Evolutionary conservation across 2,888 invertebrate species (phyloP), one percentile per base, ranked within the genome.

Genomic region (Xanthorhoe designata): DNA sequence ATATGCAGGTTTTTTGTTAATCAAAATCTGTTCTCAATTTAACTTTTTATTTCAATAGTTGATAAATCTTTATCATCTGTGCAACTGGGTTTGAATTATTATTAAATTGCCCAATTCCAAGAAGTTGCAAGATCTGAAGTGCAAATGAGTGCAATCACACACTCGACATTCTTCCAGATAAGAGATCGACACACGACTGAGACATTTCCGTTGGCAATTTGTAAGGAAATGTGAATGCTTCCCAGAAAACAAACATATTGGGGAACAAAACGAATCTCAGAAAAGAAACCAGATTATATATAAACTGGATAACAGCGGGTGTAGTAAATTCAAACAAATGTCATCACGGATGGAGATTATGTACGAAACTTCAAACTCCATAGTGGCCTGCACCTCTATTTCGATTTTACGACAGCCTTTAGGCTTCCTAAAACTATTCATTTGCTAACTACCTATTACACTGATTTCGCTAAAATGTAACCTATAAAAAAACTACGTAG

Each of bases 121-220:
- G 24, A 24, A 24, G 24, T 24, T 24, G 24, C 38, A 29, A 19
- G 56, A 56, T 50, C 53, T 58, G 58, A 64, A 64, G 50, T 57
- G 47, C 53, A 17, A 13, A 49, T 24, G 54, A 50, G 57, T 52
- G 56, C 47, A 35, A 67, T 51, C 56, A 64, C 56, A 64, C 80
- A 82, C 88, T 87, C 79, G 78, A 86, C 84, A 85, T 88, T 81
- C 84, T 83, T 78, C 72, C 68, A 78, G 73, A 72, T 72, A 74
- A 79, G 86, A 88, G 85, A 68, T 45, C 53, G 57, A 58, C 50
- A 55, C 29, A 53, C 54, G 29, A 58, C 70, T 77, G 78, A 79
- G 78, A 79, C 79, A 85, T 88, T 88, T 88, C 89, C 86, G 85
- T 87, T 86, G 84, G 79, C 80, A 78, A 84, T 87, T 86, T 85